Evolutionary conservation across 2,888 invertebrate genomes (phyloP), one percentile per base, ranked within the genome.

Genomic region (Apotomis betuletana): DNA sequence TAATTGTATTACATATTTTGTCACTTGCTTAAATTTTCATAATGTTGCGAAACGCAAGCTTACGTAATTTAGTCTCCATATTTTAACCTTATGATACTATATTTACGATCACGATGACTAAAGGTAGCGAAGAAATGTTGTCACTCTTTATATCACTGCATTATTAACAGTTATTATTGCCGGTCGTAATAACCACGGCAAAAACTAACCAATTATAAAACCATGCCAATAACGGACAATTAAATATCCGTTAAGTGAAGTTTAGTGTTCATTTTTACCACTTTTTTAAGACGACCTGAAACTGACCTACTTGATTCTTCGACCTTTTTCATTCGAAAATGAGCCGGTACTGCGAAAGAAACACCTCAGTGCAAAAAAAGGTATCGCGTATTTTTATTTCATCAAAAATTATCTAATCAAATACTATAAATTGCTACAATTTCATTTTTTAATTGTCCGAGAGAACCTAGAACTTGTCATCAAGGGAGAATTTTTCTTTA

Each of bases 221-320:
- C 54, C 58, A 46, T 15, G 8, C 57, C 62, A 10, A 70, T 70
- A 70, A 60, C 36, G 41, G 49, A 15, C 65, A 15, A 49, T 70
- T 64, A 60, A 13, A 54, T 65, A 60, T n/a, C 57, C 9, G 57
- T 58, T 57, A 58, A 57, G 12, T 57, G 8, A 27, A 46, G 27
- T 57, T 60, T 57, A 57, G 62, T 67, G 27, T 46, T 10, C n/a
- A 55, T 36, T 15, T 36, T 27, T 60, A 67, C 60, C 60, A 27
- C 49, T 70, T 70, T 70, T 70, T 70, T 15, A 27, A 54, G 64
- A 61, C 38, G 70, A 60, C 60, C 65, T 65, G 59, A 36, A 67
- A 41, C 36, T 67, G 70, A 70, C 70, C 65, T 41, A 67, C 70
- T 65, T 70, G 12, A 60, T 13, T n/a, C 6, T 27, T 54, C 27